Percentiles rank a stretch among this genome's conserved stretches.
These are phyloP conservation scores for Lasiurus cinereus DNA, from an alignment of 2,113 vertebrate species.

Conservation along the genomic window DNA sequence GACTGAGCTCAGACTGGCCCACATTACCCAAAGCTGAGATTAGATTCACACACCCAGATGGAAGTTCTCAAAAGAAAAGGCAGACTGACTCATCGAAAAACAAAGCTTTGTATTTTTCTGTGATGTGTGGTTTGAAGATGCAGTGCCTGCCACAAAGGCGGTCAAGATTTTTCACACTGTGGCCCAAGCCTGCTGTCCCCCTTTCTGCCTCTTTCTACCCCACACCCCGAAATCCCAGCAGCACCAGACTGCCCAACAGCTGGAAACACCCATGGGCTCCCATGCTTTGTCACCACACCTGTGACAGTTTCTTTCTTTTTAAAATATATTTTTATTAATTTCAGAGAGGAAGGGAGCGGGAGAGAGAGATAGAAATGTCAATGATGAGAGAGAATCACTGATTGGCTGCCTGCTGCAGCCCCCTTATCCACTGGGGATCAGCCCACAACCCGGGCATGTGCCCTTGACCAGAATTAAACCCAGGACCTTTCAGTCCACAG, in stretches of 20 bases:
- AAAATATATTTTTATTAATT: too few relatives aligned
- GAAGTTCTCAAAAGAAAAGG: constrained; percentile 2
- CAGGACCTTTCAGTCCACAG: too few relatives aligned
- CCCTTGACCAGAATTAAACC: too few relatives aligned
- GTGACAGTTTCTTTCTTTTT: background rate
- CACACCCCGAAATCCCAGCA: background rate
- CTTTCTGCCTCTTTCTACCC: background rate
- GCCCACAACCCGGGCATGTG: too few relatives aligned
- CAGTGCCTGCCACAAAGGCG: background rate
- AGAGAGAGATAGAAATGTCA: too few relatives aligned
- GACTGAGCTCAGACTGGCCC: background rate
- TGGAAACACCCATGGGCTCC: background rate
- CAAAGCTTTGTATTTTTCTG: background rate
- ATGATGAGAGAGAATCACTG: too few relatives aligned
- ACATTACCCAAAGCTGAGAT: background rate
- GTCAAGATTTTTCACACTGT: background rate
- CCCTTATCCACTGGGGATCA: too few relatives aligned
- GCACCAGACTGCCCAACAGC: background rate
- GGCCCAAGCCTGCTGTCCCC: background rate
- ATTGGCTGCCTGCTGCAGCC: too few relatives aligned
- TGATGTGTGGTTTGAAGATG: background rate
- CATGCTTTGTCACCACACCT: background rate
- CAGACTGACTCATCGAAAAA: background rate
- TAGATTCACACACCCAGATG: background rate
- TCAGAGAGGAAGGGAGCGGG: too few relatives aligned